Base-by-base conservation (phyloP, 2,113 vertebrate species). In the Tachysurus vachellii region DNA sequence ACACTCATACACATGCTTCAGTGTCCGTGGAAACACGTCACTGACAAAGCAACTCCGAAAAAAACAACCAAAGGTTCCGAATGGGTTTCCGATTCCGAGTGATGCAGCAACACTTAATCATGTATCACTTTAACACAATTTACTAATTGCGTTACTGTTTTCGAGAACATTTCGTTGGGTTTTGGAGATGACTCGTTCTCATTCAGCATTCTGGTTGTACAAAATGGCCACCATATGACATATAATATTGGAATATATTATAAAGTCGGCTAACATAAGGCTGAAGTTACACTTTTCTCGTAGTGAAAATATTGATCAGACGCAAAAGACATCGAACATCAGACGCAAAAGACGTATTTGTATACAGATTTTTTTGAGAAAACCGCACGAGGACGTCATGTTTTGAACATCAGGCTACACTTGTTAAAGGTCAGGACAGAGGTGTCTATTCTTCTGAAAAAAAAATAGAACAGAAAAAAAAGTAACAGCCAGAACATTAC, bases 11-110 rank as follows among this genome's bases (percentile, higher is more conserved):
- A 66, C 23, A 5, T 86, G 61, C 23, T 47, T 86, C 62, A 71
- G 13, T 36, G 14, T 57, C 77, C 36, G 21, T 31, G 79, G 54
- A 31, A 86, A 82, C n/a, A 73, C 10, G 1, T 68, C 26, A 28
- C 8, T 54, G 50, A 70, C 16, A 21, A 50, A 57, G 53, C 23
- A 26, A 6, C 59, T 68, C 31, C 31, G 31, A 57, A 70, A 50
- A 36, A 80, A 79, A 79, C 59, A 77, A 86, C 19, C 8, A 66
- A 79, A 85, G 64, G n/a, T 68, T 80, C 85, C 75, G 50, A 53
- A 50, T 9, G 1, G 1, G 2, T 59, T 76, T 16, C 50, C 4
- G 10, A 77, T 28, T 85, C 80, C 31, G 23, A 61, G 36, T n/a
- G 36, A 62, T 47, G 31, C 19, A 17, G 1, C n/a, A 47, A 82